Base-by-base conservation (phyloP, 2,113 vertebrate species). In the Oncorhynchus keta region DNA sequence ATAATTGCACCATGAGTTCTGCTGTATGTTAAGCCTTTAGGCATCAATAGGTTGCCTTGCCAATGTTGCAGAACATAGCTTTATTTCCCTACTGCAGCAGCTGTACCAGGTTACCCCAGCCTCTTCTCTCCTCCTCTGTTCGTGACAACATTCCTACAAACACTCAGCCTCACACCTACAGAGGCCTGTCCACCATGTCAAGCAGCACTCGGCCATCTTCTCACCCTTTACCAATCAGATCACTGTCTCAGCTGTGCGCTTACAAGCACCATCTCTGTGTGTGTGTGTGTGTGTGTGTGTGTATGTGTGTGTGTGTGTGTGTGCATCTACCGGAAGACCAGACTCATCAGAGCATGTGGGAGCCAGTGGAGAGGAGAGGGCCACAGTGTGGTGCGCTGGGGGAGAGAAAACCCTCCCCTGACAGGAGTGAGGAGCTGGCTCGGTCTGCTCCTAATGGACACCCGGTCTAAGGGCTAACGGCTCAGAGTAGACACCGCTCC, bases 221-320 rank as follows among this genome's bases (percentile, higher is more conserved):
- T 70, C 68, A 70, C 68, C 68, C 68, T 45, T 70, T 45, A 49
- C 68, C 39, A 70, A 70, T 70, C 39, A 70, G 68, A 70, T 70
- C 45, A 24, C 7, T 48, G 45, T 70, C 68, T 70, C n/a, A 13
- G 68, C 35, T 1, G 1, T 20, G 22, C 2, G 5, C 9, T n/a
- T 26, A 22, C n/a, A 24, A 70, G 45, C n/a, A 18, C 39, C 18
- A 70, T 35, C 45, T 35, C 68, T 64, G 61, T 64, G 5, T 64
- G 20, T 45, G 32, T 22, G 2, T 45, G 18, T 20, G 20, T 68
- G 6, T 32, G 26, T 30, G 65, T 64, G 61, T 64, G 20, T 64
- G 20, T 45, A 8, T 22, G 2, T 45, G 7, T n/a, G 35, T 68
- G 16, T 32, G 28, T 30, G 65, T 64, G 9, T 64, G 20, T 64